These are phyloP conservation scores for Nebria brevicollis DNA, from an alignment of 2,888 invertebrate species.

Conservation along the genomic window DNA sequence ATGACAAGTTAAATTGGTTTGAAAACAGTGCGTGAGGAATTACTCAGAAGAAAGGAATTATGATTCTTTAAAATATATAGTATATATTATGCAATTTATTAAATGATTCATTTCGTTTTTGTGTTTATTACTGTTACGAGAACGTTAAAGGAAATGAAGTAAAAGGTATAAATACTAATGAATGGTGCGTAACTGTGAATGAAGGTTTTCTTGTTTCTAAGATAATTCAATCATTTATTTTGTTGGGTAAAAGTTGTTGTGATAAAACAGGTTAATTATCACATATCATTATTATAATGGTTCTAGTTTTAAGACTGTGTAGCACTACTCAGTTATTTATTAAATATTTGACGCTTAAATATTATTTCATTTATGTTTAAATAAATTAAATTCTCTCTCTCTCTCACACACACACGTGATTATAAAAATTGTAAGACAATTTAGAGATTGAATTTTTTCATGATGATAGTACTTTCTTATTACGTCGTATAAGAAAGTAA, in stretches of 20 bases:
- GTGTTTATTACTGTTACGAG: background rate
- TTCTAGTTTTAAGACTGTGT: background rate
- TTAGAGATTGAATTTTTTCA: too few relatives aligned
- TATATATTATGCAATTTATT: too few relatives aligned
- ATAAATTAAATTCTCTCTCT: too few relatives aligned
- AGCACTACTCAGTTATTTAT: background rate
- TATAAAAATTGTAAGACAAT: too few relatives aligned
- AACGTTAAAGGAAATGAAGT: background rate
- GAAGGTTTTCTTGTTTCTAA: background rate
- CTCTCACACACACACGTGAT: too few relatives aligned
- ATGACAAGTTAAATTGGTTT: background rate
- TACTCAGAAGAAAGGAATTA: background rate
- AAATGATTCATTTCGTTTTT: background rate
- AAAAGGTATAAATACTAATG: background rate
- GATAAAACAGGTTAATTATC: conserved; percentile 1
- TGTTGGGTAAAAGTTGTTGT: background rate
- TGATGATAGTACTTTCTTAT: too few relatives aligned
- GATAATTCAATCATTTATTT: background rate
- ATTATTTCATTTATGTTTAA: too few relatives aligned
- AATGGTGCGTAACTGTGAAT: background rate
- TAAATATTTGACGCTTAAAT: background rate
- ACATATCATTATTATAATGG: background rate
- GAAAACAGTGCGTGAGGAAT: background rate
- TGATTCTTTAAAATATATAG: too few relatives aligned
- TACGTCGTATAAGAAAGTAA: too few relatives aligned